Evolutionary conservation across 1,140 invertebrate genomes (phyloP).

Genomic region (Apis dorsata): DNA sequence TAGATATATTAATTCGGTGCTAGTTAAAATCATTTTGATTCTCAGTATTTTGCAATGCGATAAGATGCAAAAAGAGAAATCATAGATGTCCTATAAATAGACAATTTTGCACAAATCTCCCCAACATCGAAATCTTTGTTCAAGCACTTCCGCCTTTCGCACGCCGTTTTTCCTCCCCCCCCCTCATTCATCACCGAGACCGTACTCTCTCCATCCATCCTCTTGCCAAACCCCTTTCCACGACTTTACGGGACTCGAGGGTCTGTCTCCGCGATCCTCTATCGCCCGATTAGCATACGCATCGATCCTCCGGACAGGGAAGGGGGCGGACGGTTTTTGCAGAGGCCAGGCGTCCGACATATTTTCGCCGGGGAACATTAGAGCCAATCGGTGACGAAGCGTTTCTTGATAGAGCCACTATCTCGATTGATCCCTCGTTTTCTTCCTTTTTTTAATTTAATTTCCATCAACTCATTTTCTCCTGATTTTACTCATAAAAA

Average conservation of each 20-base stretch:
- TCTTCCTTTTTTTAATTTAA: neutral
- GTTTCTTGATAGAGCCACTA: constrained; percentile 33
- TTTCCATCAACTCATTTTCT: neutral
- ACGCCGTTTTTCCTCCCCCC: neutral
- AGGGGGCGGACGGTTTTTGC: constrained; percentile 1
- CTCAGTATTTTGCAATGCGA: no score
- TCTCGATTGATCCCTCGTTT: neutral
- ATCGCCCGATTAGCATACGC: constrained; percentile 43
- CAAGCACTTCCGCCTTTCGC: constrained; percentile 1
- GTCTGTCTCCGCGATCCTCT: constrained; percentile 38
- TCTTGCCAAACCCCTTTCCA: constrained; percentile 4
- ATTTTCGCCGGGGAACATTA: constrained; percentile 40
- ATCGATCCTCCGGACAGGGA: constrained; percentile 34
- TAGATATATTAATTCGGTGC: neutral
- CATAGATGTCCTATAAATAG: no score
- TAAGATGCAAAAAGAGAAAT: no score
- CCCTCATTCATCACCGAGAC: constrained; percentile 15
- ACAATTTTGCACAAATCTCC: no score
- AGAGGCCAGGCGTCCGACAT: constrained; percentile 5
- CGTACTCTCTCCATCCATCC: neutral
- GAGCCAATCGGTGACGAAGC: constrained; percentile 46
- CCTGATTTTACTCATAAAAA: no score
- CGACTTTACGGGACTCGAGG: constrained; percentile 10
- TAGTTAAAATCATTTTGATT: neutral
- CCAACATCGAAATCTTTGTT: neutral